Evolutionary conservation across 2,113 vertebrate species (phyloP).

Genomic region (Pristiophorus japonicus): DNA sequence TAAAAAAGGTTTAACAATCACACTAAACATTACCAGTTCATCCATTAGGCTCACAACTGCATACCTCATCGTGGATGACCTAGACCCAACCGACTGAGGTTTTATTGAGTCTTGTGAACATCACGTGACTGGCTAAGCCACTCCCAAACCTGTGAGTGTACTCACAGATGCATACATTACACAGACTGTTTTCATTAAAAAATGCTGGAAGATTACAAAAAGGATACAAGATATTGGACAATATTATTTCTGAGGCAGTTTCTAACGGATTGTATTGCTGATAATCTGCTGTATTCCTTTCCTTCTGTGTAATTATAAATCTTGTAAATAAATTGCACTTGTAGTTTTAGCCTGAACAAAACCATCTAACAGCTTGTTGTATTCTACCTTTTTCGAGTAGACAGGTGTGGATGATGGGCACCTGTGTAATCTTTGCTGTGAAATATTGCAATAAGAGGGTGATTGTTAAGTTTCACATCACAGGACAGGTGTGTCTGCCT

Average conservation of each 20-base stretch:
- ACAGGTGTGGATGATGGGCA: not conserved
- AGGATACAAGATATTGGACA: not conserved
- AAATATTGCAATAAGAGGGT: not conserved
- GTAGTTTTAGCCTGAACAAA: not conserved
- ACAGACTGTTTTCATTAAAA: not conserved
- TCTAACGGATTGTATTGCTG: not conserved
- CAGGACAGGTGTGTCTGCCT: not conserved
- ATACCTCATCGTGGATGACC: too few relatives aligned
- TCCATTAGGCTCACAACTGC: too few relatives aligned
- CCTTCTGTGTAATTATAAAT: not conserved
- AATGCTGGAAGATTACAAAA: not conserved
- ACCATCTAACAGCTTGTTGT: not conserved
- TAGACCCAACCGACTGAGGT: too few relatives aligned
- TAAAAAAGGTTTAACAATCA: too few relatives aligned
- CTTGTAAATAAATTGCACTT: not conserved
- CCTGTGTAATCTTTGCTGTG: not conserved
- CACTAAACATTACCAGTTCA: too few relatives aligned
- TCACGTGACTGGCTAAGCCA: too few relatives aligned
- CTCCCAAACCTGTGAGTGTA: too few relatives aligned
- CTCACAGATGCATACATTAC: too few relatives aligned
- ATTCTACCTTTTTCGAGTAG: not conserved
- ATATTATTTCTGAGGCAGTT: not conserved
- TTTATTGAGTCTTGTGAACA: too few relatives aligned
- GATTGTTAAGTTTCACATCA: not conserved
- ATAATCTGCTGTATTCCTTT: not conserved